Evolutionary conservation across 2,797 vertebrate genomes (phyloP).

Genomic region (Amniataba percoides): DNA sequence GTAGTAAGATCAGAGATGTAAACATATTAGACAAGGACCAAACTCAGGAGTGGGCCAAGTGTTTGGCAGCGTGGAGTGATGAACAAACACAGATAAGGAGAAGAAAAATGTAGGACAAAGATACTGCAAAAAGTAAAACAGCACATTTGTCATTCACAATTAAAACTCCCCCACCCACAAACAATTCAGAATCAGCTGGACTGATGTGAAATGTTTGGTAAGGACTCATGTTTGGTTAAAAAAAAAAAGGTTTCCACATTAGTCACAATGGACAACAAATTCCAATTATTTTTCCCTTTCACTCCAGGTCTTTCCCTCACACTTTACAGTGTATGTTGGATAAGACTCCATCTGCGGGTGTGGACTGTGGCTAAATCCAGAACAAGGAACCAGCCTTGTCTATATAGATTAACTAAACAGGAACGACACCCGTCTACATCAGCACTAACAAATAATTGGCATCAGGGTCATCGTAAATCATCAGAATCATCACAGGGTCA

Average conservation of each 20-base stretch:
- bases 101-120: constrained; percentile 29
- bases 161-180: background rate
- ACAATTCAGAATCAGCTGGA: constrained; percentile 27
- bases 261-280: constrained; percentile 32
- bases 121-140: constrained; percentile 19
- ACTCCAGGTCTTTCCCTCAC: constrained; percentile 56
- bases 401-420: constrained; percentile 19
- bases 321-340: constrained; percentile 34
- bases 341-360: constrained; percentile 35
- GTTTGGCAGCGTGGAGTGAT: constrained; percentile 50
- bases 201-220: constrained; percentile 8
- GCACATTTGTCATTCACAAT: constrained; percentile 32
- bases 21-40: constrained; percentile 69
- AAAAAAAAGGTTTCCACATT: constrained; percentile 33
- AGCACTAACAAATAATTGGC: constrained; percentile 2
- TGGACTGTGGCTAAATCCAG: constrained; percentile 41
- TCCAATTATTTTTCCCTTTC: constrained; percentile 61
- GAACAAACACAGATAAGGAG: constrained; percentile 34
- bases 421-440: constrained; percentile 7
- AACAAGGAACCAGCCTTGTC: constrained; percentile 69
- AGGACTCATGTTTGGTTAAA: constrained; percentile 48
- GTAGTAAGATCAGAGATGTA: constrained; percentile 70
- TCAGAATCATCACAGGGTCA: constrained; percentile 45
- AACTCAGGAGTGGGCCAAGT: constrained; percentile 31
- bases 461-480: constrained; percentile 12